These are phyloP conservation scores for Halcyon senegalensis DNA, from an alignment of 2,113 vertebrate genomes.

Conservation along the genomic window DNA sequence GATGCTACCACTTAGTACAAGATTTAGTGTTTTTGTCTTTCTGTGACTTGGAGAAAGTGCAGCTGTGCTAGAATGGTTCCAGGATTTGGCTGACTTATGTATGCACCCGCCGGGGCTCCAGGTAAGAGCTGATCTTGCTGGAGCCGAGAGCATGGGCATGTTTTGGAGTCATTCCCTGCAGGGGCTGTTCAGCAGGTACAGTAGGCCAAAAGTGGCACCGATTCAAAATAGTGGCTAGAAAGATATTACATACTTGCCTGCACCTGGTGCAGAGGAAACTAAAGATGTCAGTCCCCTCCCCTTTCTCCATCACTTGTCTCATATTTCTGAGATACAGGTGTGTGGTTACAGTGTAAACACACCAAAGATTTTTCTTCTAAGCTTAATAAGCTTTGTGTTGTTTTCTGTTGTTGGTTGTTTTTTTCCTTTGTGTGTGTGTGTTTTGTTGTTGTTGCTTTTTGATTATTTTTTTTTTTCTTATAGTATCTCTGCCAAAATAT, in stretches of 20 bases:
- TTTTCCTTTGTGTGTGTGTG: too few relatives aligned
- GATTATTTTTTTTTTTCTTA: neutral
- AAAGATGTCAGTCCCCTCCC: slow-evolving; percentile 48
- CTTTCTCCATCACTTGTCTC: slow-evolving; percentile 29
- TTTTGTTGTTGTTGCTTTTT: neutral
- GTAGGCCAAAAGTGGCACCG: slow-evolving; percentile 54
- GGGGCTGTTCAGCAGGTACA: slow-evolving; percentile 55
- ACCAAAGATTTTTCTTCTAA: slow-evolving; percentile 12
- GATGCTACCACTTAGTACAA: rapidly evolving
- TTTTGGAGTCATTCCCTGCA: slow-evolving; percentile 50
- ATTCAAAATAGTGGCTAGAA: slow-evolving; percentile 51
- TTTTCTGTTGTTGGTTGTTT: neutral
- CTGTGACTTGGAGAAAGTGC: neutral
- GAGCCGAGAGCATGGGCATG: slow-evolving; percentile 44
- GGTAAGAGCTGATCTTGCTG: neutral
- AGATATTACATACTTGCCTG: slow-evolving; percentile 27
- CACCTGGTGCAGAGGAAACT: slow-evolving; percentile 55
- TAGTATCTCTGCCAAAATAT: neutral
- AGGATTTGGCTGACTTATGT: neutral
- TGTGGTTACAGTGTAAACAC: slow-evolving; percentile 51
- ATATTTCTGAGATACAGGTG: slow-evolving; percentile 41
- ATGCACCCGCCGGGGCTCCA: slow-evolving; percentile 5
- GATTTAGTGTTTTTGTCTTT: neutral
- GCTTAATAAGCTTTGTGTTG: neutral
- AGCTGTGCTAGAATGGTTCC: neutral